phyloP scores from a whole-genome alignment of 1,140 invertebrate genomes.

The Eumaeus atala region DNA sequence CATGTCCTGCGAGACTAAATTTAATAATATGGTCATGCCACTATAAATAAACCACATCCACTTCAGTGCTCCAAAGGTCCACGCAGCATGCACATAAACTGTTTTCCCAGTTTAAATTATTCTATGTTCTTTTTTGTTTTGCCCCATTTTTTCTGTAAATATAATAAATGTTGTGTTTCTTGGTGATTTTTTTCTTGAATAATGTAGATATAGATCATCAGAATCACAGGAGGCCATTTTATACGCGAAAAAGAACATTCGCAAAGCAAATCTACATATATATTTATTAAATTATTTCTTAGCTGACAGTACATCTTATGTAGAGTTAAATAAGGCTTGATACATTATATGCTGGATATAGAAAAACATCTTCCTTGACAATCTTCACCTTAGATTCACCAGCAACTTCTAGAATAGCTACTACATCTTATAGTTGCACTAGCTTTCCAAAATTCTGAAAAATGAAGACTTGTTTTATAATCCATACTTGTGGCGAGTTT shows the following conservation, averaged over 20 bases:
- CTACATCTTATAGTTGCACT: slow-evolving; percentile 25
- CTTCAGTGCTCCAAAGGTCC: slow-evolving; percentile 17
- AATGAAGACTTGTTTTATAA: not conserved
- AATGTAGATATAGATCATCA: slow-evolving; percentile 8
- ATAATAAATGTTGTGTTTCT: slow-evolving; percentile 48
- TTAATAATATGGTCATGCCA: slow-evolving; percentile 20
- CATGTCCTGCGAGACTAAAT: slow-evolving; percentile 39
- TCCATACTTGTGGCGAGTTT: slow-evolving; percentile 14
- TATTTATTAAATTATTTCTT: slow-evolving; percentile 6
- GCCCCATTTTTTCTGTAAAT: slow-evolving; percentile 21
- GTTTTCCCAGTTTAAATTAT: slow-evolving; percentile 1
- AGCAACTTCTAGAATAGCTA: slow-evolving; percentile 18
- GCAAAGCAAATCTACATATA: not conserved
- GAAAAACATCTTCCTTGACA: not conserved
- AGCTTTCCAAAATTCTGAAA: slow-evolving; percentile 13
- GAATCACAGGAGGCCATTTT: slow-evolving; percentile 3
- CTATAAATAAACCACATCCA: slow-evolving; percentile 1
- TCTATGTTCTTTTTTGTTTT: slow-evolving; percentile 19
- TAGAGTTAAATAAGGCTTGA: slow-evolving; percentile 2
- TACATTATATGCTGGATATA: slow-evolving; percentile 7
- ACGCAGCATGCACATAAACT: slow-evolving; percentile 34
- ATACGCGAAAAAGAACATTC: not conserved
- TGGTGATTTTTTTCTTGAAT: slow-evolving; percentile 35
- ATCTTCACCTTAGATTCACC: slow-evolving; percentile 5
- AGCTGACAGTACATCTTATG: slow-evolving; percentile 14